A percentile compares a stretch with the other conserved stretches of the same genome.
phyloP scores from a whole-genome alignment of 2,113 vertebrate genomes.

The Phainopepla nitens region DNA sequence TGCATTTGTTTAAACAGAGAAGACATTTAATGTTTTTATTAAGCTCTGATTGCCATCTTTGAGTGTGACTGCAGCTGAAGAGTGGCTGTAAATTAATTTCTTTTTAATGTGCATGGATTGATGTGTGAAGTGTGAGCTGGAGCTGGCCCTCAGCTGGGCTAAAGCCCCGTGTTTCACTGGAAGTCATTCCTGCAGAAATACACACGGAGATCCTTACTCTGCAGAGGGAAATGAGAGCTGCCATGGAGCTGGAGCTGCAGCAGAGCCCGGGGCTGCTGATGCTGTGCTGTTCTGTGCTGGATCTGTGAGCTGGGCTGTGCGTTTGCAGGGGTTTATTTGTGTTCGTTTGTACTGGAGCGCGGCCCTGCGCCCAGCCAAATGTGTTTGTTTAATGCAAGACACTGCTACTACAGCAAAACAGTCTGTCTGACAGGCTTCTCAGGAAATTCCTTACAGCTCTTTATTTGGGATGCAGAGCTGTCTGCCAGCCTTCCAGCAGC shows the following conservation, averaged over 20 bases:
- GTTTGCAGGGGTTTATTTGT: background rate
- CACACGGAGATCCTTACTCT: fast-evolving
- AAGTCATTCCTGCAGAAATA: fast-evolving
- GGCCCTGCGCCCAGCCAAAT: fast-evolving
- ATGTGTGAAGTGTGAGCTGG: background rate
- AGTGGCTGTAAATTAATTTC: background rate
- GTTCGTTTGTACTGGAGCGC: fast-evolving
- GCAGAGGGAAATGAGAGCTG: fast-evolving
- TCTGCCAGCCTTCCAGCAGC: background rate
- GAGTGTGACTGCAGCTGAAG: background rate
- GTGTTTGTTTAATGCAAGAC: background rate
- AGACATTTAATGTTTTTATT: background rate
- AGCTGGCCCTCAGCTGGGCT: background rate
- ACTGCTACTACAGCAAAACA: background rate
- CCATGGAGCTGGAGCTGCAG: background rate
- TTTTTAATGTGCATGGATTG: background rate
- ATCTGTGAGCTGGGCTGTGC: fast-evolving
- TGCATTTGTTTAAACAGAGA: background rate
- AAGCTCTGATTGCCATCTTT: background rate
- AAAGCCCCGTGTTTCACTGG: fast-evolving
- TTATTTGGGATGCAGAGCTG: background rate
- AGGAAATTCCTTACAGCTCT: background rate
- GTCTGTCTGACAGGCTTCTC: background rate
- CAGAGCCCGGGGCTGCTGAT: fast-evolving
- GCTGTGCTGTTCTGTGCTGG: background rate